Evolutionary conservation across 2,888 invertebrate species (phyloP), one percentile per base, ranked within the genome.

Genomic region (Lycaena phlaeas): DNA sequence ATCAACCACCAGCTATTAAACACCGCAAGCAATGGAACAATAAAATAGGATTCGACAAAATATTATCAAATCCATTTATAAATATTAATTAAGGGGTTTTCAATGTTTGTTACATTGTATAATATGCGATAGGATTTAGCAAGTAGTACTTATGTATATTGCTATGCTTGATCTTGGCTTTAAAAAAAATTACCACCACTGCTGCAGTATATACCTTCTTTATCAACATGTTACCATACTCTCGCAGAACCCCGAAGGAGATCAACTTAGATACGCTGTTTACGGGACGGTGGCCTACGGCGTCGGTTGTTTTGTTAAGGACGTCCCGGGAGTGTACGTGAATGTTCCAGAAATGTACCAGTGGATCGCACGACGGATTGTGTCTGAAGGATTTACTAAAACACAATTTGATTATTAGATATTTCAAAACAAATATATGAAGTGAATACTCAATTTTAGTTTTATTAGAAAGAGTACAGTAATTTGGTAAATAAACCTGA

Each of bases 221-320:
- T 18, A 18, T 18, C 5, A 18, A 2, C n/a, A 34, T 17, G 4
- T 11, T 10, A 2, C 6, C 5, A 5, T 3, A 1, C 6, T 10
- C n/a, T 45, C 39, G 27, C 38, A 45, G 40, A 14, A 40, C 2
- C 18, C 39, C 0, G 11, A 10, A 0, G 11, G 22, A 1, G 6
- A 5, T 3, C 6, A 9, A 7, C 3, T 3, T 7, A 43, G 49
- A 6, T 54, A 31, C 17, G 44, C 46, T 1, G 50, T 54, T 0
- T 49, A 52, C 9, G 54, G 54, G 0, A 40, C 53, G 49, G 53
- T 52, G 10, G 46, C 48, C 1, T 51, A 53, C 12, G 55, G 55
- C 0, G 5, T 52, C 1, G 41, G 11, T 0, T 55, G 54, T 14
- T 50, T 50, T 2, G 14, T 10, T 11, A 11, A 27, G 1, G 38